Conservation (phyloP, 2,797 vertebrate genomes). For the Bradypodion pumilum region DNA sequence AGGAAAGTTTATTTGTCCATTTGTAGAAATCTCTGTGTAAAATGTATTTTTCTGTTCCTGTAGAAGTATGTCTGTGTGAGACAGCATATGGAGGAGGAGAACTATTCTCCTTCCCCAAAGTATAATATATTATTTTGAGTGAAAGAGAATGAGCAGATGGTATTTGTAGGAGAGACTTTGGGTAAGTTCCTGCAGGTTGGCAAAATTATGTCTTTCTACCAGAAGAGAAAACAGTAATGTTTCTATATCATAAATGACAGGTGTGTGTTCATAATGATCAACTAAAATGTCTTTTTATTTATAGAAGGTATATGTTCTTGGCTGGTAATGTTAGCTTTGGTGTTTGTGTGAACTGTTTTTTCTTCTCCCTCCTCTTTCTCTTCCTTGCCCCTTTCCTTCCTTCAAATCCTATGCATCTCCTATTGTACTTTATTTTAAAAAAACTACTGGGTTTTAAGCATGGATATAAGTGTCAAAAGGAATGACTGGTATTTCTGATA, state of each 20-base stretch:
- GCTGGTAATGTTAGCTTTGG: not conserved
- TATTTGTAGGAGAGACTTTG: conserved; percentile 54
- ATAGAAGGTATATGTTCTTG: not conserved
- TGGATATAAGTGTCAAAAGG: not conserved
- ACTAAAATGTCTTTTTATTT: not conserved
- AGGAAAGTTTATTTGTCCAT: conserved; percentile 61
- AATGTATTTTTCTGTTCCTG: conserved; percentile 47
- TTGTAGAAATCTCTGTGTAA: conserved; percentile 56
- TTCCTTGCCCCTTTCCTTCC: not conserved
- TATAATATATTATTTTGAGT: conserved; percentile 20
- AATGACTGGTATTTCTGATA: not conserved
- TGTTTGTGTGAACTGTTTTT: not conserved
- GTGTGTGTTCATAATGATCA: not conserved
- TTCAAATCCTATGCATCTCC: not conserved
- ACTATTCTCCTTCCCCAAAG: conserved; percentile 25
- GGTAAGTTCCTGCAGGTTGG: conserved; percentile 44
- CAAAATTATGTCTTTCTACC: conserved; percentile 46
- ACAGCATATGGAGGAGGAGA: conserved; percentile 32
- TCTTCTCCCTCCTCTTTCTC: not conserved
- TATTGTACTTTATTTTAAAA: not conserved
- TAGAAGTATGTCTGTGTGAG: not conserved
- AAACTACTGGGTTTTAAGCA: not conserved
- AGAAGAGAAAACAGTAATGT: conserved; percentile 23
- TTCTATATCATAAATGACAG: not conserved
- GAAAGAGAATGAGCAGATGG: conserved; percentile 61